A percentile compares a stretch with the other conserved stretches of the same genome.
Evolutionary conservation across 2,797 vertebrate genomes (phyloP).

Genomic region (Lithobates pipiens): DNA sequence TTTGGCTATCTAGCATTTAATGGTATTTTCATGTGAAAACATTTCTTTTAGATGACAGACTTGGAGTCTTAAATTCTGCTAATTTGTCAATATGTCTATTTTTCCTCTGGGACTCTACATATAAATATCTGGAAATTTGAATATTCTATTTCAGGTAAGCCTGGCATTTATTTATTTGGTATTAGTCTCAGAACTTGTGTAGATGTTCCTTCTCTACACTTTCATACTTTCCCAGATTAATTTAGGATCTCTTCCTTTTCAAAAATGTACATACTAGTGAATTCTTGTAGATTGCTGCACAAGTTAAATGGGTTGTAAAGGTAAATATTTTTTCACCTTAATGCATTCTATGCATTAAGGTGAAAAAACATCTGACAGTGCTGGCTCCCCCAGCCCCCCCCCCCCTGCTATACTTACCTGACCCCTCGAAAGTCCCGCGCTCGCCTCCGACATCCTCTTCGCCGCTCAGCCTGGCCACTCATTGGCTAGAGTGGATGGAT

Average conservation of each 20-base stretch:
- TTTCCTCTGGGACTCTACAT: background rate
- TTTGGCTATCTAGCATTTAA: background rate
- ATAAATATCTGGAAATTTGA: background rate
- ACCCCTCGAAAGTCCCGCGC: too few relatives aligned
- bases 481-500: too few relatives aligned
- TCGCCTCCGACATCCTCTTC: too few relatives aligned
- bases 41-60: background rate
- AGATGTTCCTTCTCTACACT: background rate
- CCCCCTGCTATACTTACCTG: too few relatives aligned
- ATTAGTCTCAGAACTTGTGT: background rate
- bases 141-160: background rate
- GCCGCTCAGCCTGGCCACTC: too few relatives aligned
- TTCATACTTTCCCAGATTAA: background rate
- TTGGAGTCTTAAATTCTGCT: background rate
- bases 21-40: background rate
- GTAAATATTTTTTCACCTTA: too few relatives aligned
- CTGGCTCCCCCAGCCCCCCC: too few relatives aligned
- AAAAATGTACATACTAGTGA: background rate
- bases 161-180: background rate
- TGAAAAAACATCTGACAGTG: too few relatives aligned
- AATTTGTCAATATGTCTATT: background rate
- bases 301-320: too few relatives aligned
- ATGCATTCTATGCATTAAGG: too few relatives aligned
- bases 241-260: too few relatives aligned
- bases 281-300: background rate